Conservation (phyloP, 2,888 invertebrate species). For the Cephus rjabovi region DNA sequence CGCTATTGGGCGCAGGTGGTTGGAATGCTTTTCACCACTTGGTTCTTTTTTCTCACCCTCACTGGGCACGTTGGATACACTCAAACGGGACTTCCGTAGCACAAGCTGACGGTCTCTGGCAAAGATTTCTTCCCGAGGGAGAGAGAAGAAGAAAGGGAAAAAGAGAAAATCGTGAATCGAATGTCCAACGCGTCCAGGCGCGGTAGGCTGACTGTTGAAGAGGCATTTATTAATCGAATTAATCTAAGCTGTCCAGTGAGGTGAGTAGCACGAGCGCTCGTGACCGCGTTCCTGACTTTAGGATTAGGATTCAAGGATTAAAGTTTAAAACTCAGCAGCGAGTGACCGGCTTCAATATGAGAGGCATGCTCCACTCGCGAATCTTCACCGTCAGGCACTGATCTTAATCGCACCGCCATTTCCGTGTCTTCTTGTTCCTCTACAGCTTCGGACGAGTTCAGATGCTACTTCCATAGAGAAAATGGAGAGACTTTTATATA, state of each 20-base stretch:
- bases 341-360: constrained; percentile 22
- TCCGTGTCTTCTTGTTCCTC: not conserved
- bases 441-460: not conserved
- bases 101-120: not conserved
- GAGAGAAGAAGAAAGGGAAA: not conserved
- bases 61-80: not conserved
- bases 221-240: constrained; percentile 62
- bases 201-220: constrained; percentile 4
- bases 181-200: not conserved
- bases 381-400: not conserved
- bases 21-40: constrained; percentile 47
- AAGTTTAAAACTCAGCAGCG: constrained; percentile 26
- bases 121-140: not conserved
- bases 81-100: not conserved
- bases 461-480: not conserved
- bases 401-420: not conserved
- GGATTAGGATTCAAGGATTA: constrained; percentile 52
- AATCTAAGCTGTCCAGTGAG: constrained; percentile 55
- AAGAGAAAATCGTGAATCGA: not conserved
- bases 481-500: not conserved
- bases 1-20: constrained; percentile 49
- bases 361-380: not conserved
- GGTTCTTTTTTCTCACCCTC: constrained; percentile 7
- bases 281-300: constrained; percentile 56
- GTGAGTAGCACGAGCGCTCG: constrained; percentile 56